phyloP scores from a whole-genome alignment of 1,140 invertebrate genomes.

The Atta texana region DNA sequence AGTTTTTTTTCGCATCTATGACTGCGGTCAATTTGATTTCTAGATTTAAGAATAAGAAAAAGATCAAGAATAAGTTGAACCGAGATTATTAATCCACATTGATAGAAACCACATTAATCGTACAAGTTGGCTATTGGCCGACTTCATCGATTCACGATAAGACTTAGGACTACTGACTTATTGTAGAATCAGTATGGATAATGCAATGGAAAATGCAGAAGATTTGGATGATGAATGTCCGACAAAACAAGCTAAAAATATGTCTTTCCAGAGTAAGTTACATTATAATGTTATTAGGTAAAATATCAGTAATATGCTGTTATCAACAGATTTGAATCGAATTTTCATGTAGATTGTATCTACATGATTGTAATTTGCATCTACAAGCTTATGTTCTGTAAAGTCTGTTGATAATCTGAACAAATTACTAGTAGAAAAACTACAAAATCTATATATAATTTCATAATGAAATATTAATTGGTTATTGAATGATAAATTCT shows the following conservation, averaged over 20 bases:
- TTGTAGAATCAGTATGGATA: slow-evolving; percentile 1
- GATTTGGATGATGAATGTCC: slow-evolving; percentile 51
- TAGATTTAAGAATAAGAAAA: too few species aligned
- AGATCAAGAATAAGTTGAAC: too few species aligned
- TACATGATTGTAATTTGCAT: not conserved
- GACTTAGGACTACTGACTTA: too few species aligned
- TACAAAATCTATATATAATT: not conserved
- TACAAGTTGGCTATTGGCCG: too few species aligned
- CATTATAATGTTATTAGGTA: not conserved
- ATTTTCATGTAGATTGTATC: not conserved
- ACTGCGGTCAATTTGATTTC: too few species aligned
- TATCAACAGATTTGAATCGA: not conserved
- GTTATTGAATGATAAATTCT: not conserved
- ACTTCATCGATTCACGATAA: too few species aligned
- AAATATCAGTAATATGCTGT: not conserved
- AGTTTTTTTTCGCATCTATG: too few species aligned
- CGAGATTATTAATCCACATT: too few species aligned
- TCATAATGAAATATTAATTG: not conserved
- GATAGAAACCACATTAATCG: too few species aligned
- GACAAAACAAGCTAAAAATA: slow-evolving; percentile 70
- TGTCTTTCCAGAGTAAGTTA: slow-evolving; percentile 64
- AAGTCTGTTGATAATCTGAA: not conserved
- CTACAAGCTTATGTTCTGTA: not conserved
- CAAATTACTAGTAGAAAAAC: not conserved
- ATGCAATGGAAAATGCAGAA: slow-evolving; percentile 38